These are phyloP conservation scores for Planococcus citri DNA, from an alignment of 1,140 invertebrate genomes.

Conservation along the genomic window DNA sequence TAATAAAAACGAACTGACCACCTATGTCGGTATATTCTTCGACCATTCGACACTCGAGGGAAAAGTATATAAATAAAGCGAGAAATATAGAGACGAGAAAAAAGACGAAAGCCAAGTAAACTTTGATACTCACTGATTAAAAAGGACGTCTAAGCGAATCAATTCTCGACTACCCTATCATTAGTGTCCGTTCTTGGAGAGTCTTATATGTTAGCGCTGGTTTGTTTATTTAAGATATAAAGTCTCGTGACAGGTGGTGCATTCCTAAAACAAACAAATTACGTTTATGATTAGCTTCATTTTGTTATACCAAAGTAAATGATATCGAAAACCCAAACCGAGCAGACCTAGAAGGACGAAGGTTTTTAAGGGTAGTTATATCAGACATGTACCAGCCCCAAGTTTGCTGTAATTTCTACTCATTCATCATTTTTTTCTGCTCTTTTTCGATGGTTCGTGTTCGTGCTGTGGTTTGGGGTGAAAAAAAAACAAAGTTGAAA, in stretches of 20 bases:
- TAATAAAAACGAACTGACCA: too few species aligned
- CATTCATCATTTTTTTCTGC: not conserved
- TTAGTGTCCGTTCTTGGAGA: not conserved
- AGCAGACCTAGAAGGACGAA: too few species aligned
- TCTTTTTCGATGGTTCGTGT: too few species aligned
- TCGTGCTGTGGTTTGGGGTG: too few species aligned
- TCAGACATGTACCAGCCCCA: not conserved
- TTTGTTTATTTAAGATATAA: conserved; percentile 5
- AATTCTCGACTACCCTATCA: not conserved
- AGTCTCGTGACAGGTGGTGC: conserved; percentile 1
- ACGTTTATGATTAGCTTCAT: conserved; percentile 2
- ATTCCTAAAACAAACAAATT: conserved; percentile 2
- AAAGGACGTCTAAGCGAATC: not conserved
- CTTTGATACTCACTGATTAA: not conserved
- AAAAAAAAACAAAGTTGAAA: too few species aligned
- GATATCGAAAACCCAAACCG: not conserved
- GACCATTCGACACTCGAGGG: too few species aligned
- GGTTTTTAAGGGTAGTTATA: not conserved
- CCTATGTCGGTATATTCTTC: too few species aligned
- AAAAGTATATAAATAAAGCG: too few species aligned
- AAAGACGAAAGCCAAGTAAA: not conserved
- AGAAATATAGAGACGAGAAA: not conserved
- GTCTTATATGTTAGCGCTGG: not conserved
- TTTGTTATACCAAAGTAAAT: conserved; percentile 4
- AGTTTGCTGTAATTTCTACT: not conserved